phyloP scores from a whole-genome alignment of 1,140 invertebrate genomes.

The Microplitis mediator region DNA sequence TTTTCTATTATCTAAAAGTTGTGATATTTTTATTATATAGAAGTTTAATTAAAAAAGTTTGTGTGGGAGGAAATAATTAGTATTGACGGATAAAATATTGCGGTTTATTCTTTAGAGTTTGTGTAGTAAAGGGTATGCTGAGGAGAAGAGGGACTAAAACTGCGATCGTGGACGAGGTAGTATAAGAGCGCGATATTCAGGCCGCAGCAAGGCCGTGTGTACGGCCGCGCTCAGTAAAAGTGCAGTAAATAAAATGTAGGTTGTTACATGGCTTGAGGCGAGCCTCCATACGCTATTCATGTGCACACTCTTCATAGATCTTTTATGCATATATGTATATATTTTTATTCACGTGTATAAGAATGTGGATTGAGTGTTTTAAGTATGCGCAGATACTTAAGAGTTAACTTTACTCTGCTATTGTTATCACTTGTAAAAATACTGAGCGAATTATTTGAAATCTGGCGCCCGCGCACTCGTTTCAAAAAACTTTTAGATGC shows the following conservation, averaged over 20 bases:
- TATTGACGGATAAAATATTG: neutral
- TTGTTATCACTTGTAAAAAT: too few relatives aligned
- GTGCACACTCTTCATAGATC: neutral
- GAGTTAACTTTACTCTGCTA: too few relatives aligned
- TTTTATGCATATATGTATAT: neutral
- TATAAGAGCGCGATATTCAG: slow-evolving; percentile 42
- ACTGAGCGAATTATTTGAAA: too few relatives aligned
- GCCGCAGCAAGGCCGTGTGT: slow-evolving; percentile 43
- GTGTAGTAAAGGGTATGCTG: slow-evolving; percentile 5
- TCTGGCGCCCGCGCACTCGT: too few relatives aligned
- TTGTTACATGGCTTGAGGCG: slow-evolving; percentile 49
- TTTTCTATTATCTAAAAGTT: too few relatives aligned
- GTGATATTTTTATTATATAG: too few relatives aligned
- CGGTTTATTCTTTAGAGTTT: neutral
- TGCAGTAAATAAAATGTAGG: slow-evolving; percentile 51
- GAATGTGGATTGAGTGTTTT: too few relatives aligned
- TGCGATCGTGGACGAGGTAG: slow-evolving; percentile 23
- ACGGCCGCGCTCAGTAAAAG: slow-evolving; percentile 42
- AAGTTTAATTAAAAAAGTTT: too few relatives aligned
- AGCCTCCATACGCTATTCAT: slow-evolving; percentile 26
- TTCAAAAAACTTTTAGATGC: too few relatives aligned
- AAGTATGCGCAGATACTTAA: too few relatives aligned
- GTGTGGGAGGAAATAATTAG: neutral
- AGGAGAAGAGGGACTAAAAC: slow-evolving; percentile 31
- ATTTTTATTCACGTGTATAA: neutral